Evolutionary conservation across 2,888 invertebrate species (phyloP).

Genomic region (Lithophane socia): DNA sequence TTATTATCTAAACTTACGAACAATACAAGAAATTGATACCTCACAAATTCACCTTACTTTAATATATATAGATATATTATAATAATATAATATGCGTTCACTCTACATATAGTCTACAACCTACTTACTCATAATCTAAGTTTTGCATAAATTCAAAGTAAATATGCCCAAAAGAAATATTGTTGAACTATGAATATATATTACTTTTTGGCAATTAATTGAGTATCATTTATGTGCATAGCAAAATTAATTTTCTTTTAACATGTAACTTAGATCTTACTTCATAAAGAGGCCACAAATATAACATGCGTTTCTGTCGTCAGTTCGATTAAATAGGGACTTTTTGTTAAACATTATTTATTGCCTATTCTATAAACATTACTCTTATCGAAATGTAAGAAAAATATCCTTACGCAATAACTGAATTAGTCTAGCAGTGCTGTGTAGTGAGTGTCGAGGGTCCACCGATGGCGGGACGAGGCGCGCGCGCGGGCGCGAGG

Average conservation of each 20-base stretch:
- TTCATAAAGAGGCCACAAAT: constrained; percentile 90
- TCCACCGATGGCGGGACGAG: constrained; percentile 71
- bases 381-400: constrained; percentile 89
- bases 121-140: constrained; percentile 90
- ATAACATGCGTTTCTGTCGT: constrained; percentile 90
- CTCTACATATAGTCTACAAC: constrained; percentile 90
- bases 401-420: constrained; percentile 89
- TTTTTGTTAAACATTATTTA: constrained; percentile 89
- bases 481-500: constrained; percentile 37
- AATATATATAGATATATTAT: constrained; percentile 90
- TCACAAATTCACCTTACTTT: constrained; percentile 90
- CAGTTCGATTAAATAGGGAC: constrained; percentile 91
- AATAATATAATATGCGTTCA: constrained; percentile 87
- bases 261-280: constrained; percentile 90
- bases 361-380: constrained; percentile 89
- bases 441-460: constrained; percentile 87
- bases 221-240: constrained; percentile 91
- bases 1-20: constrained; percentile 91
- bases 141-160: constrained; percentile 91
- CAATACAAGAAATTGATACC: constrained; percentile 91
- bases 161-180: constrained; percentile 91
- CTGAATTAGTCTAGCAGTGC: constrained; percentile 90
- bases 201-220: constrained; percentile 91
- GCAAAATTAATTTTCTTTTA: constrained; percentile 90
- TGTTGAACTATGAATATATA: constrained; percentile 91